Conservation (phyloP, 2,888 invertebrate genomes). For the Iphiclides podalirius region DNA sequence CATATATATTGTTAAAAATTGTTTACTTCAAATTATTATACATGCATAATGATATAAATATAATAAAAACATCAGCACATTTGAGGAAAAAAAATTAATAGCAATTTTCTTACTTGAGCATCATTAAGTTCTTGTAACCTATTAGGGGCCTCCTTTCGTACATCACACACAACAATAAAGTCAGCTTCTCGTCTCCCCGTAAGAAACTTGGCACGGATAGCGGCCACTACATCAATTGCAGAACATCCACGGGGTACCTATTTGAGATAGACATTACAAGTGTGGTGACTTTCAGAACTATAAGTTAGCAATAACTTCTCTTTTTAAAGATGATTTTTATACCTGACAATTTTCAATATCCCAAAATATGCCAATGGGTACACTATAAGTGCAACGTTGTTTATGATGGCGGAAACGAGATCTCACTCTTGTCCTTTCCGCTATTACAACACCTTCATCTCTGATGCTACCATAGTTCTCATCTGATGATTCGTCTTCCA, state of each 20-base stretch:
- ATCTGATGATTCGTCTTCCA: constrained; percentile 70
- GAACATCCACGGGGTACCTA: constrained; percentile 90
- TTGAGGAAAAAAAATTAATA: too few species aligned
- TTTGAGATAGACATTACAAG: too few species aligned
- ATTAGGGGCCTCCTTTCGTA: constrained; percentile 87
- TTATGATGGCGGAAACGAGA: constrained; percentile 67
- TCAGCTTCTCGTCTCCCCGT: constrained; percentile 89
- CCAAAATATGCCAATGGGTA: constrained; percentile 93
- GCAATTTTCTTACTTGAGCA: constrained; percentile 83
- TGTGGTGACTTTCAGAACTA: too few species aligned
- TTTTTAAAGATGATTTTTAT: too few species aligned
- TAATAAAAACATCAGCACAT: too few species aligned
- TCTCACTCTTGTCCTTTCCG: constrained; percentile 58
- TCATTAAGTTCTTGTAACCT: constrained; percentile 91
- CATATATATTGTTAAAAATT: too few species aligned
- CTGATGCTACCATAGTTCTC: constrained; percentile 46
- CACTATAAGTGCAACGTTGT: constrained; percentile 42
- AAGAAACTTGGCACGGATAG: constrained; percentile 88
- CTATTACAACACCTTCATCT: constrained; percentile 50
- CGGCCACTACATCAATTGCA: constrained; percentile 87
- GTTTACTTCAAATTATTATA: too few species aligned
- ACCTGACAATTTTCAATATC: constrained; percentile 95
- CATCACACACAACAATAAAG: constrained; percentile 94
- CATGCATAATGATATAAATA: too few species aligned
- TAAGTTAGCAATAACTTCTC: too few species aligned